Conservation (phyloP, 2,113 vertebrate species). For the Trichomycterus rosablanca region DNA sequence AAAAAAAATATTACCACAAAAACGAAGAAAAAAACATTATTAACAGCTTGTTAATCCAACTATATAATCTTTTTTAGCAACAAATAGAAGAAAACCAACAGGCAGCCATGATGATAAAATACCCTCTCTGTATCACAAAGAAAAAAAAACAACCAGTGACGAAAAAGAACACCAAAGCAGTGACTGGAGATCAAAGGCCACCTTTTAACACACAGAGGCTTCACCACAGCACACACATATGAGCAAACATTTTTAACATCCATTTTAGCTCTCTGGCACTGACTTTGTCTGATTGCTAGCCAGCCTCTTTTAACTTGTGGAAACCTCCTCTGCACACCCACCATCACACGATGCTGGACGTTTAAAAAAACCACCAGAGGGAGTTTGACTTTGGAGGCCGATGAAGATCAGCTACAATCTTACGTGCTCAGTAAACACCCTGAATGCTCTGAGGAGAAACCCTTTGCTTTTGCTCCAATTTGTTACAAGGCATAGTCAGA, state of each 20-base stretch:
- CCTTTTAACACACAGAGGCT: conserved; percentile 2
- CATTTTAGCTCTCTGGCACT: conserved; percentile 4
- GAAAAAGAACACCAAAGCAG: conserved; percentile 28
- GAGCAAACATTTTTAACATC: conserved; percentile 13
- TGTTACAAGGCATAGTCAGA: conserved; percentile 13
- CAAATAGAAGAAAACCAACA: conserved; percentile 5
- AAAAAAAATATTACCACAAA: background rate
- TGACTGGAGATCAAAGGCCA: too few relatives aligned
- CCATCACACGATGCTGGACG: too few relatives aligned
- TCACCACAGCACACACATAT: background rate
- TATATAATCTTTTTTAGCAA: background rate
- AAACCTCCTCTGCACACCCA: background rate
- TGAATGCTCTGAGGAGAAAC: conserved; percentile 1
- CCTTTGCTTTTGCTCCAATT: conserved; percentile 15
- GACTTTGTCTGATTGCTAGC: background rate
- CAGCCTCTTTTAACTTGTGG: background rate
- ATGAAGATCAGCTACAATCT: conserved; percentile 31
- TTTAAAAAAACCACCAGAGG: conserved; percentile 30
- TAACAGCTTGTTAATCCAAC: conserved; percentile 3
- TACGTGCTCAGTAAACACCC: conserved; percentile 16
- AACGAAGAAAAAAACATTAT: background rate
- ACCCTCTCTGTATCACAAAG: conserved; percentile 26
- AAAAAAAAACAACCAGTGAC: conserved; percentile 25
- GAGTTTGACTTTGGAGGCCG: conserved; percentile 33
- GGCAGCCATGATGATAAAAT: background rate